Evolutionary conservation across 2,888 invertebrate species (phyloP).

Genomic region (Ceramica pisi): DNA sequence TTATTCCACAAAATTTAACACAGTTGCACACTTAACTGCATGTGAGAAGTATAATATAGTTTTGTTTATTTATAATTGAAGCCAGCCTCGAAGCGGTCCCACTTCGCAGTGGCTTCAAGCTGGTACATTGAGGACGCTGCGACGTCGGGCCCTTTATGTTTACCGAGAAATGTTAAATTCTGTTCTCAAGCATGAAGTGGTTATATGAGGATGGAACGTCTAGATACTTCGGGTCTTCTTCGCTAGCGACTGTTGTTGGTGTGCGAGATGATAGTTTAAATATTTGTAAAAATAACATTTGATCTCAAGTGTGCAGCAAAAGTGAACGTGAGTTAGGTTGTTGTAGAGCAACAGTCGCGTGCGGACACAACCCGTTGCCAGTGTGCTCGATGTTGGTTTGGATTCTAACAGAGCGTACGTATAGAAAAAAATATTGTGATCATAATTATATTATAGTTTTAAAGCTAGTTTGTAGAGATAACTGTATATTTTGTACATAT

Average conservation of each 20-base stretch:
- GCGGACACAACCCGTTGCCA: conserved; percentile 73
- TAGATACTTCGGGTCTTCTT: conserved; percentile 67
- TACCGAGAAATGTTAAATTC: conserved; percentile 54
- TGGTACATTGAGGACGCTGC: conserved; percentile 63
- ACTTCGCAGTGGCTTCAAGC: conserved; percentile 68
- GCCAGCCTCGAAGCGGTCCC: conserved; percentile 56
- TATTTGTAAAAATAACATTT: conserved; percentile 90
- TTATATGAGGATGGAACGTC: conserved; percentile 71
- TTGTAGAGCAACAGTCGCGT: conserved; percentile 80
- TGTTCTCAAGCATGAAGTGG: conserved; percentile 65
- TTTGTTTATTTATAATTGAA: conserved; percentile 76
- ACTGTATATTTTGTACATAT: conserved; percentile 91
- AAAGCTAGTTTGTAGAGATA: conserved; percentile 87
- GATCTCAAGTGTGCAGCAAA: conserved; percentile 91
- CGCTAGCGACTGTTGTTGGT: conserved; percentile 82
- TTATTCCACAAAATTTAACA: conserved; percentile 37
- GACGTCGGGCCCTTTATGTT: conserved; percentile 59
- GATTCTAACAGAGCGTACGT: conserved; percentile 84
- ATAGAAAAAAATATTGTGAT: conserved; percentile 90
- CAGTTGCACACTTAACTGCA: conserved; percentile 58
- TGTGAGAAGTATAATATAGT: conserved; percentile 86
- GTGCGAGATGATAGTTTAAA: conserved; percentile 88
- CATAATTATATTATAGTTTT: conserved; percentile 90
- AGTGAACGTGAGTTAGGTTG: conserved; percentile 85
- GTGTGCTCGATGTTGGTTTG: conserved; percentile 75